Base-by-base conservation (phyloP, 2,113 vertebrate genomes). In the Thermophis baileyi region DNA sequence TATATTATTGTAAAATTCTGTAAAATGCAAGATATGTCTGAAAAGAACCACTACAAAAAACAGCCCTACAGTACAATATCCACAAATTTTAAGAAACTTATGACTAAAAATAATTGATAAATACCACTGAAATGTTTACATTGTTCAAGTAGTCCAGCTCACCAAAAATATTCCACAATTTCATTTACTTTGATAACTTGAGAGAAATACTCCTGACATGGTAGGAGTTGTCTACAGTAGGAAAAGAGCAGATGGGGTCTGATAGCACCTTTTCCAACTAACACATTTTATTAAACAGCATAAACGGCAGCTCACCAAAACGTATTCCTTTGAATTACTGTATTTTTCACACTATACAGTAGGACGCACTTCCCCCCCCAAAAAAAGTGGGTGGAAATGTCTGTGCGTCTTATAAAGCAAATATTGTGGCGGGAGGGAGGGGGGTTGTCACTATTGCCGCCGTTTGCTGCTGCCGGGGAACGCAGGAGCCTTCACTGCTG, bases 1-100 rank as follows among this genome's bases (percentile, higher is more conserved):
- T 99, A 99, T 97, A 99, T 99, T 96, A 99, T 99, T 91, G 99
- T 99, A 96, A 99, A 99, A 97, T 99, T 99, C 99, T 99, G 93
- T 93, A 91, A 85, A 51, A 92, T 25, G 95, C 85, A 93, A 96
- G 93, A 85, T 49, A 51, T 7, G 51, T 18, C 25, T 51, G 6
- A 55, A 89, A 74, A 94, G 27, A 11, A 94, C 49, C 24, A 92
- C 30, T 3, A 1, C 1, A 55, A 54, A 93, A 4, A 94, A 90
- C 14, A 81, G n/a, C 9, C 8, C 16, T 27, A 24, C 30, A 46
- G 9, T 27, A 53, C 24, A 44, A 27, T 50, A 81, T 88, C 47
- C 25, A 51, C 20, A 88, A 49, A 69, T 8, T 12, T 53, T 69
- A 18, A 92, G 44, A 35, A 50, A 89, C 24, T 1, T 16, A 11